Evolutionary conservation across 2,113 vertebrate species (phyloP), one percentile per base, ranked within the genome.

Genomic region (Platycercus adscitus): DNA sequence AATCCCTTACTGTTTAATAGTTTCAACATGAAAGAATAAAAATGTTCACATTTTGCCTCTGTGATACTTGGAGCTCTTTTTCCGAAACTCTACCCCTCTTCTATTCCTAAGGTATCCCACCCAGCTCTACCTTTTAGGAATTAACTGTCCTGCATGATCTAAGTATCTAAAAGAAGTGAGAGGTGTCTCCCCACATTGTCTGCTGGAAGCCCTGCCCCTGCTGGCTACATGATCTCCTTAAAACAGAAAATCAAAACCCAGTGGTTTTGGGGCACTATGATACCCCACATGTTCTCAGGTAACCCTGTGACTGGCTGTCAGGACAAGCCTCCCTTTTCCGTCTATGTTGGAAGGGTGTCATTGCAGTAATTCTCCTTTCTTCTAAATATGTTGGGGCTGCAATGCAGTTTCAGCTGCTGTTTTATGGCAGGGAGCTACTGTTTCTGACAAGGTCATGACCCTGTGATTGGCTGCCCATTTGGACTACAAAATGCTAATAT

Each of bases 241-340:
- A 31, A 29, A 14, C 21, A 43, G 28, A 53, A 53, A 53, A 53
- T 17, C 52, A 53, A 53, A 53, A 53, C 28, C 52, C 28, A 31
- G 28, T 53, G 52, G 6, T 31, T 53, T 53, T 53, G 52, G 17
- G n/a, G 24, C 0, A 0, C 2, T 52, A 1, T 15, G 7, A 47
- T 55, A 37, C 3, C 23, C 11, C 3, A 35, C 1, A 3, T 58
- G 5, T 39, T 63, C 72, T 53, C 69, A 63, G 29, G 15, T 31
- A 80, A 15, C 12, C 29, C 46, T 1, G 3, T 44, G 21, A 35
- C 0, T 12, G 20, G 7, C 35, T 52, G 44, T 43, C 46, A 68
- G 46, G 23, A 56, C 10, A 71, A 70, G 14, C 6, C 14, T n/a
- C 4, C 21, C 17, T 20, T 52, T 44, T 68, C 52, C n/a, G 1